Base-by-base conservation (phyloP, 2,113 vertebrate genomes). In the Carassius gibelio region DNA sequence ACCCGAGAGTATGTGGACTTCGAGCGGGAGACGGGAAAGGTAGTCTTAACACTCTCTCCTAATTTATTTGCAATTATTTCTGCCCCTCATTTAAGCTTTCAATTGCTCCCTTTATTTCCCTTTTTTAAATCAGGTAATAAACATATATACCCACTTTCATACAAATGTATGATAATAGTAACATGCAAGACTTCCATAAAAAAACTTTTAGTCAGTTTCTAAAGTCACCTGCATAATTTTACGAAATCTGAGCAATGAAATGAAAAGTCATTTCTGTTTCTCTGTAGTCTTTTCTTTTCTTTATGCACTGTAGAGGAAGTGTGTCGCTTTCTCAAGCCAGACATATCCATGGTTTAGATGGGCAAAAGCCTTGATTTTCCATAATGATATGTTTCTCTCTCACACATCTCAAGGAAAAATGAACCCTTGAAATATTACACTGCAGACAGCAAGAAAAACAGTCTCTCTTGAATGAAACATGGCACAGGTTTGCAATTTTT, bases 1-100 rank as follows among this genome's bases (percentile, higher is more conserved):
- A 97, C 96, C 36, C 95, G 98, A 87, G 98, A 99, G 66, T 99
- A 99, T 89, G 98, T 99, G 68, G 97, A 99, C 95, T 98, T 99
- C 90, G 98, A 99, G 90, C 96, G 98, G 91, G 98, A 99, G 93
- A 95, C 95, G 77, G 97, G 97, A 93, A 99, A 99, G 98, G 98
- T 99, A 97, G 93, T 95, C 91, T 89, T 14, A 72, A 78, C 79
- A 74, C 45, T 61, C 45, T 74, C 50, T 30, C 13, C 45, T 21
- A 36, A 45, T 55, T n/a, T 50, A 75, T 75, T 75, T 75, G 5
- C 21, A 75, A 75, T 52, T 17, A 26, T 2, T 0, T 23, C 71
- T 7, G 11, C 71, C 3, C 17, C 6, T 42, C 30, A 23, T 75
- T 52, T 30, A 17, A 75, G 26, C n/a, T 68, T 42, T 34, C 19